Base-by-base conservation (phyloP, 2,113 vertebrate species). In the Bettongia penicillata region DNA sequence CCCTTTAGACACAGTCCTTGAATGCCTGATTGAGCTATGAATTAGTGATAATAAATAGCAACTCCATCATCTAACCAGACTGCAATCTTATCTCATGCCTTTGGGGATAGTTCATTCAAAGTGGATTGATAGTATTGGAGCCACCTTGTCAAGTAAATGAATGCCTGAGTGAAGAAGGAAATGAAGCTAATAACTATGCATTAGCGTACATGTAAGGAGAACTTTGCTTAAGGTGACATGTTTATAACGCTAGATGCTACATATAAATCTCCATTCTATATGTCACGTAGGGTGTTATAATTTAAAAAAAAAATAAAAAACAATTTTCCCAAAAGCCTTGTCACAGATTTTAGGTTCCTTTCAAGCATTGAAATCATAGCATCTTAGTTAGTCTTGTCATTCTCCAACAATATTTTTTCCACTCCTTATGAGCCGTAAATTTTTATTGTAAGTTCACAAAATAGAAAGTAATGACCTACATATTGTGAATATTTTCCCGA, bases 381-480 rank as follows among this genome's bases (percentile, higher is more conserved):
- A 84, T 93, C 37, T 96, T 37, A 91, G 22, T 22, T 25, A 55
- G 11, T 90, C n/a, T 93, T 93, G 68, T 94, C 31, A 51, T 91
- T 92, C n/a, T 92, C 49, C 49, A 55, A 16, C n/a, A 90, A 90
- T 3, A 77, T 53, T 95, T 95, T 24, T 91, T 96, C 53, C 89
- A 37, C 26, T 95, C 37, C 8, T 43, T n/a, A 12, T 53, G 28
- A 24, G 2, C 14, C 77, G 19, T 52, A 90, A 57, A 9, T 51
- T 53, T 50, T 97, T 94, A 57, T 53, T 91, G 28, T 55, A 11
- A 84, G 68, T 37, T 43, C n/a, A 8, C 68, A 43, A 19, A 43
- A 84, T 84, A n/a, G n/a, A 84, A 43, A 84, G 57, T 22, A 84
- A n/a, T 23, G n/a, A 84, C 7, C 6, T 84, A 43, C n/a, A 43